Base-by-base conservation (phyloP, 2,888 invertebrate genomes). In the Amphipyra tragopoginis region DNA sequence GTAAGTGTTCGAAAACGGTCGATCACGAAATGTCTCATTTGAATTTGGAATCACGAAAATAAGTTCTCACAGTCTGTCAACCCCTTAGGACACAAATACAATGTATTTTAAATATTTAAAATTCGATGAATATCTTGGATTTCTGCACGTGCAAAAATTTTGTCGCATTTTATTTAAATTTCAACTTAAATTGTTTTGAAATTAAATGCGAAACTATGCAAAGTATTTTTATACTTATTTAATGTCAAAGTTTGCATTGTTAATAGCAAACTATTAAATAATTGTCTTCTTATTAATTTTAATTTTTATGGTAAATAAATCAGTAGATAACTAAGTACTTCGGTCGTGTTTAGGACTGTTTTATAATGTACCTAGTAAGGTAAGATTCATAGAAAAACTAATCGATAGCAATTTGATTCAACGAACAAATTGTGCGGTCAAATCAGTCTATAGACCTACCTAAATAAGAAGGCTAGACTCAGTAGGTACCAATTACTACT, bases 51-150 rank as follows among this genome's bases (percentile, higher is more conserved):
- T 75, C 90, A 89, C 87, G 89, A 81, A 65, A 84, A 72, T 80
- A 77, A 77, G 79, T 89, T 92, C 91, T 81, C 91, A 92, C 91
- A 86, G 67, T 64, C 62, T 79, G 80, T 89, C 87, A 84, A 77
- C 70, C 77, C 84, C 83, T 67, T 55, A 67, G 79, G 84, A 74
- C 79, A 82, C 76, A 74, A n/a, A 63, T 58, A 13, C 7, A 84
- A 81, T 81, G n/a, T 45, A 70, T 67, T 66, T 64, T 56, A 61
- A 63, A 45, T 67, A 70, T 78, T 78, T 57, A 48, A 73, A 77
- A 79, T 77, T 69, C 21, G 14, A 50, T 54, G 50, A 66, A 71
- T 71, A 54, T 65, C 63, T 61, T 51, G n/a, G 36, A 71, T 65
- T 50, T 68, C 50, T 77, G 50, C 69, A 72, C 69, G 69, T 64